Conservation (phyloP, 2,888 invertebrate genomes). For the Ennomos erosarius region DNA sequence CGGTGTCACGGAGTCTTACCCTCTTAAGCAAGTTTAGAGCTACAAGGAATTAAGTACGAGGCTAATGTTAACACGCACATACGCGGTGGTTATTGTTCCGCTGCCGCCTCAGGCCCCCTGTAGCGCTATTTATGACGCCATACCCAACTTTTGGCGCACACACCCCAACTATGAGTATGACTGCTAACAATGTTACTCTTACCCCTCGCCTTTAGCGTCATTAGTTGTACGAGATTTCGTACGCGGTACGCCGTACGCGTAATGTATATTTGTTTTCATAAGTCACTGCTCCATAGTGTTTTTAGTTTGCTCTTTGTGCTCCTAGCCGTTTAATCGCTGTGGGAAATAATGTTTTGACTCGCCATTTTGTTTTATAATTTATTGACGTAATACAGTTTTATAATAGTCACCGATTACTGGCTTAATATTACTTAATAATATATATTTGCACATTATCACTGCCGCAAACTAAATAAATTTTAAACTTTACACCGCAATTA, state of each 20-base stretch:
- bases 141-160: conserved; percentile 80
- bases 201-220: conserved; percentile 82
- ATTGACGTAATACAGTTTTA: conserved; percentile 63
- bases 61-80: conserved; percentile 83
- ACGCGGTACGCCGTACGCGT: conserved; percentile 59
- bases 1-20: conserved; percentile 77
- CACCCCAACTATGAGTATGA: conserved; percentile 80
- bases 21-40: conserved; percentile 82
- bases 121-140: conserved; percentile 78
- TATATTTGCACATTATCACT: background rate
- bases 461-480: conserved; percentile 4
- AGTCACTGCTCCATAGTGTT: conserved; percentile 68
- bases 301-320: conserved; percentile 69
- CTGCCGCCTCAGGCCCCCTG: conserved; percentile 63
- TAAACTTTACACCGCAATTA: conserved; percentile 54
- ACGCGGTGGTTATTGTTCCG: conserved; percentile 76
- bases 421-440: conserved; percentile 32
- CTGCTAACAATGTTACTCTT: conserved; percentile 80
- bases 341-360: conserved; percentile 74
- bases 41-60: conserved; percentile 81
- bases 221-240: conserved; percentile 82
- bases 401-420: conserved; percentile 47
- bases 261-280: conserved; percentile 83
- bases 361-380: conserved; percentile 64
- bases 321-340: conserved; percentile 73